Conservation (phyloP, 2,888 invertebrate species). For the Pyrrhia umbra region DNA sequence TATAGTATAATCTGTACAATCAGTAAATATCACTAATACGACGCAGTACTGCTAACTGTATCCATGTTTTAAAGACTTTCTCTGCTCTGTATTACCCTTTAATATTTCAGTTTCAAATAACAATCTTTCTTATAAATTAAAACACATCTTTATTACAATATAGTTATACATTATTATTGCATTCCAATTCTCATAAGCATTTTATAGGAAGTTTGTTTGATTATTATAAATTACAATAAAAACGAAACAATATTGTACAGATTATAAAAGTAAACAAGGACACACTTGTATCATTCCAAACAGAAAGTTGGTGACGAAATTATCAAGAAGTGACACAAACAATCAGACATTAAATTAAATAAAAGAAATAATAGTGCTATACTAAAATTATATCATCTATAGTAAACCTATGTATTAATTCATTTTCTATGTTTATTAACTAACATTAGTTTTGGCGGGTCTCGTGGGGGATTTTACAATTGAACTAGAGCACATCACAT, state of each 20-base stretch:
- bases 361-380: slow-evolving; percentile 48
- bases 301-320: slow-evolving; percentile 39
- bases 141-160: slow-evolving; percentile 60
- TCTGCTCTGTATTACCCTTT: slow-evolving; percentile 53
- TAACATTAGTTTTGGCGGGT: slow-evolving; percentile 67
- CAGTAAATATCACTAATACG: slow-evolving; percentile 59
- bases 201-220: slow-evolving; percentile 57
- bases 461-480: slow-evolving; percentile 52
- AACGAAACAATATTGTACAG: slow-evolving; percentile 60
- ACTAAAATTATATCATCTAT: slow-evolving; percentile 57
- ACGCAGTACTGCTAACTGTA: slow-evolving; percentile 29
- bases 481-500: slow-evolving; percentile 54
- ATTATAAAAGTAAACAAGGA: slow-evolving; percentile 55
- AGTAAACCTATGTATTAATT: slow-evolving; percentile 60
- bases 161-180: slow-evolving; percentile 58
- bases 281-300: slow-evolving; percentile 32
- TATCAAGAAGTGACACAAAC: slow-evolving; percentile 48
- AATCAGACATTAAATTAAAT: slow-evolving; percentile 45
- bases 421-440: slow-evolving; percentile 61
- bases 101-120: slow-evolving; percentile 57
- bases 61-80: slow-evolving; percentile 44
- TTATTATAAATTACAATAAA: slow-evolving; percentile 56
- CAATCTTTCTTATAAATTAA: slow-evolving; percentile 58
- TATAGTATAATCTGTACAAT: slow-evolving; percentile 65
- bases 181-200: slow-evolving; percentile 62